Evolutionary conservation across 2,113 vertebrate genomes (phyloP), one percentile per base, ranked within the genome.

Genomic region (Polyodon spathula): DNA sequence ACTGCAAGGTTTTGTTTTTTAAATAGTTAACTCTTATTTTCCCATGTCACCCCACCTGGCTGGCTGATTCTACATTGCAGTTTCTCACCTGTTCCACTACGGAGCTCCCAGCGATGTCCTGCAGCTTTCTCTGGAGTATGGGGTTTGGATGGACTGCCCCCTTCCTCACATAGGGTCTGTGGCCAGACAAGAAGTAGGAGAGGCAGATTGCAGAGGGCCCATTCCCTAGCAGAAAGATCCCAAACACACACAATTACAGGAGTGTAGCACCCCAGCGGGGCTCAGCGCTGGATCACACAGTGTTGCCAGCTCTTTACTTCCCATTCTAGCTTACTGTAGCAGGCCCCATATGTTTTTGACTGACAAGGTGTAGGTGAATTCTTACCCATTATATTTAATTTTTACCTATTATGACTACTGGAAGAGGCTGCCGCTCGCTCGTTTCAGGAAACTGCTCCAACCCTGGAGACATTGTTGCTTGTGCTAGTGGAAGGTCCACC

Each of bases 131-230:
- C 63, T 89, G 89, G 63, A 91, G 81, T 56, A 91, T 69, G 0
- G 84, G 80, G 62, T 88, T 73, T 0, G 88, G 87, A 65, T 91
- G 89, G 61, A 73, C 1, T 1, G 71, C 56, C 0, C 40, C 72
- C 0, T 76, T 81, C 66, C 67, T 84, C 67, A 85, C 61, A 0
- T 90, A 89, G 43, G 89, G 88, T 1, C 67, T 72, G 54, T 88
- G 75, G 41, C 89, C 88, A 0, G 89, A 90, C 37, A 91, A 79
- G 63, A 91, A 63, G 58, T 89, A 89, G 1, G 89, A 91, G 8
- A 91, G 71, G 63, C 86, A 90, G 73, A 91, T 90, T 63, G 85
- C 88, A 0, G 89, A 91, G 9, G 89, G 89, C 0, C 89, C 89
- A 2, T 91, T 91, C 53, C 88, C 88, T 90, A 63, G 17, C 41